These are phyloP conservation scores for Yponomeuta cagnagella DNA, from an alignment of 2,888 invertebrate genomes.

Conservation along the genomic window DNA sequence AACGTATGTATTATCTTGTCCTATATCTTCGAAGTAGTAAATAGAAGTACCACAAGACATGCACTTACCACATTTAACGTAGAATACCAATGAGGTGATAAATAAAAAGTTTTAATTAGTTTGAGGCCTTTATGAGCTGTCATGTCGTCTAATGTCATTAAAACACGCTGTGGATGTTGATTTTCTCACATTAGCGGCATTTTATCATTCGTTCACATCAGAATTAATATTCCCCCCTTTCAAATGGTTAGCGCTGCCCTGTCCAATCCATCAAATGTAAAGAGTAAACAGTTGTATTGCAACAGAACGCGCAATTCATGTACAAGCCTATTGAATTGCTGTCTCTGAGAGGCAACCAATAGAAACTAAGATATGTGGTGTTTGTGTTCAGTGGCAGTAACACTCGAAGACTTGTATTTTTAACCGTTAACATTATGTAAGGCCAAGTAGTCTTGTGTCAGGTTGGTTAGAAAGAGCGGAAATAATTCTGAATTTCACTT, in stretches of 20 bases:
- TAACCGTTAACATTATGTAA: too few species aligned
- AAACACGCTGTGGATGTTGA: conserved; percentile 7
- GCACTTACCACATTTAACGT: too few species aligned
- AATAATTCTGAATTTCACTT: too few species aligned
- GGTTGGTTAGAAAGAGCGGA: too few species aligned
- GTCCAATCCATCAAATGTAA: not conserved
- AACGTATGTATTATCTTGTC: too few species aligned
- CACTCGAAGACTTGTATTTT: too few species aligned
- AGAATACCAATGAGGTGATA: not conserved
- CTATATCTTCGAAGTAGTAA: too few species aligned
- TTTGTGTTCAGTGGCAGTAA: not conserved
- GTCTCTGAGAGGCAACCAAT: not conserved
- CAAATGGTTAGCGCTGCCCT: conserved; percentile 3
- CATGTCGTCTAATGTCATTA: conserved; percentile 1
- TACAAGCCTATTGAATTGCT: not conserved
- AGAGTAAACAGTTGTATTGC: not conserved
- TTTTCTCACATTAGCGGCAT: conserved; percentile 16
- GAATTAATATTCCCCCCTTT: conserved; percentile 14
- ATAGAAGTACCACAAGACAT: too few species aligned
- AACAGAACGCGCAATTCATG: not conserved
- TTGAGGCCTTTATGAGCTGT: not conserved
- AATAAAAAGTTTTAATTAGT: not conserved
- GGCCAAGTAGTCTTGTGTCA: too few species aligned
- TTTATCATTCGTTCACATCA: conserved; percentile 12
- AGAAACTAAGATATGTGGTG: not conserved